These are phyloP conservation scores for Melieria crassipennis DNA, from an alignment of 2,888 invertebrate species.

Conservation along the genomic window DNA sequence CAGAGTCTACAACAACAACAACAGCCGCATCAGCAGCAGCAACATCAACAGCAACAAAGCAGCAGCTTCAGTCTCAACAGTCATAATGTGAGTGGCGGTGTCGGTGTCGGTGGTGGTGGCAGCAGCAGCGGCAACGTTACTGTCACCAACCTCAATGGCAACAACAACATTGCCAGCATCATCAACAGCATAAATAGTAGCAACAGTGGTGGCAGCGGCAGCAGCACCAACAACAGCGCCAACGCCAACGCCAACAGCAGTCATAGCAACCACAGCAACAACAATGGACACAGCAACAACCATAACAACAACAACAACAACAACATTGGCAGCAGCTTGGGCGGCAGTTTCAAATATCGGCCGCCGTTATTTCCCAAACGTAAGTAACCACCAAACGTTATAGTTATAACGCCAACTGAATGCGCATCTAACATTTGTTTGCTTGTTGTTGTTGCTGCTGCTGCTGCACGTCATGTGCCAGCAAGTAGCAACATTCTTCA, in stretches of 20 bases:
- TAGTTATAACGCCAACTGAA: background rate
- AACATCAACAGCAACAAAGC: conserved; percentile 10
- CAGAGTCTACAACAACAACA: conserved; percentile 19
- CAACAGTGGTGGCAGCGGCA: conserved; percentile 10
- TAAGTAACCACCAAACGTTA: conserved; percentile 41
- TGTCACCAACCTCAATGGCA: conserved; percentile 28
- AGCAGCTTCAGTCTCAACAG: conserved; percentile 29
- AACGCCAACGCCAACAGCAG: conserved; percentile 10
- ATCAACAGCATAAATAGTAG: conserved; percentile 30
- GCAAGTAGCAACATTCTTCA: no score
- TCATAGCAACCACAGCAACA: conserved; percentile 15
- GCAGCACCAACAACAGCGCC: conserved; percentile 8
- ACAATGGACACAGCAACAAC: conserved; percentile 24
- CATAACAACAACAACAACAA: conserved; percentile 3
- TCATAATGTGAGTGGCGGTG: conserved; percentile 22
- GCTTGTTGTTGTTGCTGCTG: background rate
- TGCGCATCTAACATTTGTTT: background rate
- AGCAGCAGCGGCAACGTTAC: conserved; percentile 19
- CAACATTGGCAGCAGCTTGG: conserved; percentile 28
- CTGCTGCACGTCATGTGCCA: background rate
- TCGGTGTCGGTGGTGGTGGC: conserved; percentile 7
- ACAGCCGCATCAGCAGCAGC: conserved; percentile 22
- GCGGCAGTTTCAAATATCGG: conserved; percentile 43
- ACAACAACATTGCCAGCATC: conserved; percentile 33
- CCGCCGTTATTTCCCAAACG: conserved; percentile 56